Base-by-base conservation (phyloP, 1,140 invertebrate species). In the Druon quercuslanigerum region DNA sequence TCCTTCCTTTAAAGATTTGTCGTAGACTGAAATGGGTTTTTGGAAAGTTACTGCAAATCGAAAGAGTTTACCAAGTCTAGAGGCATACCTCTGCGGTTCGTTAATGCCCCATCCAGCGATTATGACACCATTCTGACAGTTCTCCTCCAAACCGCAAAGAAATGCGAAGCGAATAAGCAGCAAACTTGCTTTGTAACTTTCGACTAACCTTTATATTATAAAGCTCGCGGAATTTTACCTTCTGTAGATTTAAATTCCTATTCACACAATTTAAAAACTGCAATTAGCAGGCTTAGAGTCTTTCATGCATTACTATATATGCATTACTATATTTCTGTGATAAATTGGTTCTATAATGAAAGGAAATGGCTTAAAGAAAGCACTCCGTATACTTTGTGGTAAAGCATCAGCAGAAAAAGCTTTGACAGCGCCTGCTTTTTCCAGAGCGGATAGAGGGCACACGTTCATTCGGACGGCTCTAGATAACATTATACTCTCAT, bases 381-480 rank as follows among this genome's bases (percentile, higher is more conserved):
- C 86, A 12, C 83, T 83, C 8, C 71, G n/a, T 60, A 76, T 46
- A 14, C n/a, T 82, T 89, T 72, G 88, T 84, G 87, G 84, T 6
- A 40, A 78, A 71, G 80, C 82, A 56, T 82, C 85, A 56, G 85
- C 87, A 46, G 82, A 82, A 13, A 88, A 91, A 83, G 89, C 90
- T 83, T 70, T 92, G 60, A 78, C 71, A 51, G 86, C 89, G 33
- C 87, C 92, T 82, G 83, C 89, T 60, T 90, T 89, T 80, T 76
- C 86, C 33, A 82, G 91, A 85, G 85, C 87, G 40, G 74, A 92
- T 12, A 74, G 90, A 80, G 92, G 92, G 77, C 90, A 92, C 87
- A 82, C 89, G 40, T 82, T 85, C 71, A 72, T 76, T 71, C 83
- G 84, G 46, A 25, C 79, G 50, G 80, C 84, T 51, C 78, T 87